Percentiles rank a stretch among this genome's conserved stretches.
Evolutionary conservation across 1,140 invertebrate species (phyloP).

Genomic region (Halesus radiatus): DNA sequence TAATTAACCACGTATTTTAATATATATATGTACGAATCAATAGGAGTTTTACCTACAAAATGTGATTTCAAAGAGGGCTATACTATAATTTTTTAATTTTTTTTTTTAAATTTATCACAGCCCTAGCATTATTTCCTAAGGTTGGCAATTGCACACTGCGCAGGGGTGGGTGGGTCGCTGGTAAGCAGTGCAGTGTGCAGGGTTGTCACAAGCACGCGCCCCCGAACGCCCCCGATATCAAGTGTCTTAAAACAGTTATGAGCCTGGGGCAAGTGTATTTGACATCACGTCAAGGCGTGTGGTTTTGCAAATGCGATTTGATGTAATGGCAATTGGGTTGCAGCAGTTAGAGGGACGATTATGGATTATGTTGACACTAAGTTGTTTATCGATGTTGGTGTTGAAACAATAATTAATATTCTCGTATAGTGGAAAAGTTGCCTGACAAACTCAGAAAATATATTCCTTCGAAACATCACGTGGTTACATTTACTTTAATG

Average conservation of each 20-base stretch:
- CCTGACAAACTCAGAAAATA: too few relatives aligned
- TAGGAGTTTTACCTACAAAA: too few relatives aligned
- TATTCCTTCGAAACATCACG: too few relatives aligned
- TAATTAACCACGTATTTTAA: too few relatives aligned
- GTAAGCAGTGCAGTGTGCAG: neutral
- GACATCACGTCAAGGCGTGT: slow-evolving; percentile 45
- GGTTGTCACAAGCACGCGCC: slow-evolving; percentile 44
- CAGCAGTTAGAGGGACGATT: neutral
- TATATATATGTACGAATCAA: too few relatives aligned
- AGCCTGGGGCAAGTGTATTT: slow-evolving; percentile 45
- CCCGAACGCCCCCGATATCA: neutral
- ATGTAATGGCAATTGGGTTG: neutral
- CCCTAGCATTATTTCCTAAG: neutral
- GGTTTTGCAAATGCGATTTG: slow-evolving; percentile 39
- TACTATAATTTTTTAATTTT: too few relatives aligned
- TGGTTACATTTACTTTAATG: too few relatives aligned
- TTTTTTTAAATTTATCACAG: neutral
- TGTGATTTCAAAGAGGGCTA: too few relatives aligned
- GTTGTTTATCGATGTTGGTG: too few relatives aligned
- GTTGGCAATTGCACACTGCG: neutral
- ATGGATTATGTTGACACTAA: neutral
- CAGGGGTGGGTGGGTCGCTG: slow-evolving; percentile 1
- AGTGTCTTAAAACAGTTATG: slow-evolving; percentile 29
- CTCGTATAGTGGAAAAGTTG: too few relatives aligned
- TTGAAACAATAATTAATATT: neutral